Conservation (phyloP, 2,797 vertebrate species). For the Gadopsis marmoratus region DNA sequence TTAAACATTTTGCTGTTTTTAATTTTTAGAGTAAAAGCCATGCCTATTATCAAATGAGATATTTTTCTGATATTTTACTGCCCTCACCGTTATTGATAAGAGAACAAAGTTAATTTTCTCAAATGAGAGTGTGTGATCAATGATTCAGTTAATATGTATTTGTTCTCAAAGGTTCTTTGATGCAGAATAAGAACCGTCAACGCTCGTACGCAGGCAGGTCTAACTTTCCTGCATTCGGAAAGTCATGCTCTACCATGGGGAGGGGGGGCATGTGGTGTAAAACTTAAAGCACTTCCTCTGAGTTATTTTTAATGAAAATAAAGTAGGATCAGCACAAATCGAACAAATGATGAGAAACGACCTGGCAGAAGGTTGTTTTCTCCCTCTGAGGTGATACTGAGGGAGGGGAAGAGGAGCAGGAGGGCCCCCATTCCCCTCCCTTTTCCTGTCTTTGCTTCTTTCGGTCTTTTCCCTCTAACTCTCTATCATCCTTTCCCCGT, state of each 20-base stretch:
- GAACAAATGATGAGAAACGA: slow-evolving; percentile 81
- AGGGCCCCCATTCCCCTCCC: slow-evolving; percentile 44
- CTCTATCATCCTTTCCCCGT: slow-evolving; percentile 49
- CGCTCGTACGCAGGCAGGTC: background rate
- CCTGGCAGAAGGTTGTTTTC: slow-evolving; percentile 72
- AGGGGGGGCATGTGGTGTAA: slow-evolving; percentile 48
- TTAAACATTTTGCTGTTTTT: too few relatives aligned
- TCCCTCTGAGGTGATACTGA: slow-evolving; percentile 68
- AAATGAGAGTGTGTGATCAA: background rate
- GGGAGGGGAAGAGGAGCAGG: slow-evolving; percentile 40
- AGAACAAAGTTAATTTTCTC: background rate
- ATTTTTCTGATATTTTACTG: background rate
- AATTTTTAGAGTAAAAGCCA: background rate
- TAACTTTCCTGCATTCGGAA: slow-evolving; percentile 12
- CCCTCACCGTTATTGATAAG: background rate
- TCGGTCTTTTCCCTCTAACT: slow-evolving; percentile 49
- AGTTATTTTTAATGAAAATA: slow-evolving; percentile 72
- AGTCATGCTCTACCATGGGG: slow-evolving; percentile 1
- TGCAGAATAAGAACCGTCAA: slow-evolving; percentile 2
- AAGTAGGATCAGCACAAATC: slow-evolving; percentile 74
- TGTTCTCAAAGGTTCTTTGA: background rate
- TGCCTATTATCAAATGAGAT: background rate
- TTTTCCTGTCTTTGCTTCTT: slow-evolving; percentile 55
- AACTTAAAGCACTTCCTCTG: slow-evolving; percentile 55
- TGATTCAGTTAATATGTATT: slow-evolving; percentile 7